Percentiles rank a stretch among this genome's conserved stretches.
Conservation (phyloP, 2,888 invertebrate species). For the Tanypteryx hageni region DNA sequence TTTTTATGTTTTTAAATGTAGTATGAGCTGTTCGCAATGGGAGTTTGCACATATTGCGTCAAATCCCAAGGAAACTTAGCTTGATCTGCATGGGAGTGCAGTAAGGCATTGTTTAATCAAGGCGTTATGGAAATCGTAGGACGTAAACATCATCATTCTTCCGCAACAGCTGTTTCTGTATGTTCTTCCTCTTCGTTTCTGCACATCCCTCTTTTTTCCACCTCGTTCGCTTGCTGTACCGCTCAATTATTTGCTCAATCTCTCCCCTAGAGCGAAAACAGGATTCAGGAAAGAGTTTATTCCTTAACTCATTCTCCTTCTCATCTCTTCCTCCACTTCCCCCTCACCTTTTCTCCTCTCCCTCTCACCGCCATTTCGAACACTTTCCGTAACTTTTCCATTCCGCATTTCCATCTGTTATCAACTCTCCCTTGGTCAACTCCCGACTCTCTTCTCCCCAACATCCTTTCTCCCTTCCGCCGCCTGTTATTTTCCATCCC, state of each 20-base stretch:
- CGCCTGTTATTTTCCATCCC: slow-evolving; percentile 21
- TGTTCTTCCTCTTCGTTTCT: slow-evolving; percentile 15
- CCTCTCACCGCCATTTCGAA: neutral
- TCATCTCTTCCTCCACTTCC: neutral
- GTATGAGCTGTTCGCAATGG: no score
- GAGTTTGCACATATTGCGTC: neutral
- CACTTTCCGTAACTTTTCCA: slow-evolving; percentile 15
- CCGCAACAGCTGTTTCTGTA: slow-evolving; percentile 31
- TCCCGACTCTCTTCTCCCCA: neutral
- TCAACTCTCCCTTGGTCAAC: slow-evolving; percentile 34
- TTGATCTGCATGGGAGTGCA: neutral
- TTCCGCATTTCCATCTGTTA: slow-evolving; percentile 19
- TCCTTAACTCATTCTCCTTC: neutral
- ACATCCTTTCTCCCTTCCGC: slow-evolving; percentile 5
- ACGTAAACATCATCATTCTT: slow-evolving; percentile 47
- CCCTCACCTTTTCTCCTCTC: neutral
- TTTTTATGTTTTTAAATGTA: no score
- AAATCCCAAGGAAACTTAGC: neutral
- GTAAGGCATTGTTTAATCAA: slow-evolving; percentile 11
- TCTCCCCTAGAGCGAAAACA: slow-evolving; percentile 10
- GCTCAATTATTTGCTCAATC: slow-evolving; percentile 35
- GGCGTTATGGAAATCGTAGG: neutral
- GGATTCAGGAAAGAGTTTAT: slow-evolving; percentile 33
- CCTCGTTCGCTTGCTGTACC: neutral
- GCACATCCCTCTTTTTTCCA: slow-evolving; percentile 34